These are phyloP conservation scores for Trachythela sp. DNA, from an alignment of 64 coral and sea anemone genomes.

Conservation along the genomic window DNA sequence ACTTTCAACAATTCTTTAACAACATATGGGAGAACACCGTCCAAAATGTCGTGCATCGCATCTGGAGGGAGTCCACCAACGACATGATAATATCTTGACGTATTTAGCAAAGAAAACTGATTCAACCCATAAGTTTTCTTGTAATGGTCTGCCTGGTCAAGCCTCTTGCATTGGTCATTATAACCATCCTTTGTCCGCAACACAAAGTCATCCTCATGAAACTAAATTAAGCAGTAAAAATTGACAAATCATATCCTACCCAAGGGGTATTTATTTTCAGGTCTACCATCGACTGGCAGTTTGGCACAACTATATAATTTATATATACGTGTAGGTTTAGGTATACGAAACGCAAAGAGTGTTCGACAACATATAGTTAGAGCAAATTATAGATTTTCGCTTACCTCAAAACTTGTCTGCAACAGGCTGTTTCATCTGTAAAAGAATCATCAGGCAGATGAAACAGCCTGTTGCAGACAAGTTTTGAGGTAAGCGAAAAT, in stretches of 20 bases:
- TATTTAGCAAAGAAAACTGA: background rate
- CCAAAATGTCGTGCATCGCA: slow-evolving; percentile 1
- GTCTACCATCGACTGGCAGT: background rate
- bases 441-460: too few relatives aligned
- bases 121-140: slow-evolving; percentile 6
- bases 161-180: background rate
- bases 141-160: background rate
- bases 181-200: background rate
- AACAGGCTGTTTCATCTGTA: too few relatives aligned
- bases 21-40: background rate
- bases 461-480: too few relatives aligned
- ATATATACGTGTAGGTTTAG: too few relatives aligned
- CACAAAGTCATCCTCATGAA: background rate
- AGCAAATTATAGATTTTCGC: too few relatives aligned
- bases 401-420: too few relatives aligned
- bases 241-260: background rate
- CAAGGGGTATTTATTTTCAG: background rate
- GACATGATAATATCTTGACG: background rate
- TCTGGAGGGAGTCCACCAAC: background rate
- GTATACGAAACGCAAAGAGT: too few relatives aligned
- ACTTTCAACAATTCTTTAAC: background rate
- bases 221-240: background rate
- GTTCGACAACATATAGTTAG: too few relatives aligned
- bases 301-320: background rate
- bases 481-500: too few relatives aligned